Conservation (phyloP, 2,113 vertebrate species). For the Oncorhynchus mykiss region DNA sequence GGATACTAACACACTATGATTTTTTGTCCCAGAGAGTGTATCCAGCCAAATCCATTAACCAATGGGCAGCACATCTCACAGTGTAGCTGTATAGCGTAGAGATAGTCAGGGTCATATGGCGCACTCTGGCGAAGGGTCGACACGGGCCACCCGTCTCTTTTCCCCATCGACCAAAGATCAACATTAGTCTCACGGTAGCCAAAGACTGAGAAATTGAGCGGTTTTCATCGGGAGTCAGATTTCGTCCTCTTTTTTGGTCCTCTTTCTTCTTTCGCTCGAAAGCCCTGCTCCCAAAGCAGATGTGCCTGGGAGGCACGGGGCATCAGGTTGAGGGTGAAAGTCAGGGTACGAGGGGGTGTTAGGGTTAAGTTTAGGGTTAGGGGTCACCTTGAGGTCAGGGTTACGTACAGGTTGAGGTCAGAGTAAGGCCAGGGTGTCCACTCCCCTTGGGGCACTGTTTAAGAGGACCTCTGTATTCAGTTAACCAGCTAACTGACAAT, state of each 20-base stretch:
- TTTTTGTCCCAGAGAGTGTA: too few species aligned
- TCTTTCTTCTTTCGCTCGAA: constrained; percentile 12
- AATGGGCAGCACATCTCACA: constrained; percentile 1
- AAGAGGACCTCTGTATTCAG: constrained; percentile 42
- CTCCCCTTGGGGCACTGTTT: constrained; percentile 53
- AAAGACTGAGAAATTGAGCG: constrained; percentile 54
- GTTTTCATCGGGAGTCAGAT: constrained; percentile 59
- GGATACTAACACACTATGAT: too few species aligned
- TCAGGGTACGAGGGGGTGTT: constrained; percentile 60
- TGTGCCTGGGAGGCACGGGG: constrained; percentile 64
- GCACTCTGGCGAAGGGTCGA: constrained; percentile 38
- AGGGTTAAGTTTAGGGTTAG: constrained; percentile 72
- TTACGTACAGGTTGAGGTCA: constrained; percentile 71
- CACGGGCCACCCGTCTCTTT: constrained; percentile 31
- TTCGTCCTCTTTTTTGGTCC: constrained; percentile 44
- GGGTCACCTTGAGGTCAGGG: constrained; percentile 66
- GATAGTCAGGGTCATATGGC: constrained; percentile 6
- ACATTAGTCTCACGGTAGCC: constrained; percentile 61
- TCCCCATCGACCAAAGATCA: constrained; percentile 50
- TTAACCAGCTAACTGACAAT: constrained; percentile 17
- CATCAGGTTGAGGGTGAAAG: constrained; percentile 60
- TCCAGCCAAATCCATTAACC: background rate
- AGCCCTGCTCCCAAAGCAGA: constrained; percentile 59
- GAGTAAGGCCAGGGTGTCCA: constrained; percentile 53
- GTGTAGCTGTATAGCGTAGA: constrained; percentile 10